Evolutionary conservation across 2,888 invertebrate species (phyloP).

Genomic region (Hypercompe scribonia): DNA sequence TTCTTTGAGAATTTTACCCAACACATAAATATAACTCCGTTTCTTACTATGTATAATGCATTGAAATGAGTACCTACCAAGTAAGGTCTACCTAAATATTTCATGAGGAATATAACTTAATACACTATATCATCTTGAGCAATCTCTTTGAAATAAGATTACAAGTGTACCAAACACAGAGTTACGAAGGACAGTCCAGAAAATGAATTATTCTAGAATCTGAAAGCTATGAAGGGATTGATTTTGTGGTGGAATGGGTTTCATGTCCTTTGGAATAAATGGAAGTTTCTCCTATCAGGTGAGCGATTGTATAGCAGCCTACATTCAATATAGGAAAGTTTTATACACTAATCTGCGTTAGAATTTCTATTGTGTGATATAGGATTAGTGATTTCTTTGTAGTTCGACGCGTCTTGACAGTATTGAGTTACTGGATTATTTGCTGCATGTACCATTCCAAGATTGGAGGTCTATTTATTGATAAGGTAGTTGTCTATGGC

Average conservation of each 20-base stretch:
- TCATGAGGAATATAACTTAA: background rate
- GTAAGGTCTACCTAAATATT: background rate
- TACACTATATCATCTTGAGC: background rate
- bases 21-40: background rate
- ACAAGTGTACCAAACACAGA: background rate
- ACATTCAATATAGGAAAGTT: background rate
- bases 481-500: too few species aligned
- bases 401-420: too few species aligned
- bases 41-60: slow-evolving; percentile 4
- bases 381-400: background rate
- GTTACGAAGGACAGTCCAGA: background rate
- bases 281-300: too few species aligned
- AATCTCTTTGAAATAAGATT: background rate
- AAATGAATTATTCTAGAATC: background rate
- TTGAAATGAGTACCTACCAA: slow-evolving; percentile 2
- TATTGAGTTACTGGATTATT: too few species aligned
- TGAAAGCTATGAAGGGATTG: background rate
- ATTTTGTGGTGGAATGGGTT: background rate
- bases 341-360: background rate
- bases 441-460: too few species aligned
- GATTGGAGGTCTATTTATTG: too few species aligned
- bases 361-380: background rate
- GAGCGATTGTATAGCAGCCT: too few species aligned
- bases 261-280: background rate
- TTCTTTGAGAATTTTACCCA: background rate